A percentile compares a stretch with the other conserved stretches of the same genome.
Evolutionary conservation across 2,113 vertebrate genomes (phyloP).

Genomic region (Lepidothrix coronata): DNA sequence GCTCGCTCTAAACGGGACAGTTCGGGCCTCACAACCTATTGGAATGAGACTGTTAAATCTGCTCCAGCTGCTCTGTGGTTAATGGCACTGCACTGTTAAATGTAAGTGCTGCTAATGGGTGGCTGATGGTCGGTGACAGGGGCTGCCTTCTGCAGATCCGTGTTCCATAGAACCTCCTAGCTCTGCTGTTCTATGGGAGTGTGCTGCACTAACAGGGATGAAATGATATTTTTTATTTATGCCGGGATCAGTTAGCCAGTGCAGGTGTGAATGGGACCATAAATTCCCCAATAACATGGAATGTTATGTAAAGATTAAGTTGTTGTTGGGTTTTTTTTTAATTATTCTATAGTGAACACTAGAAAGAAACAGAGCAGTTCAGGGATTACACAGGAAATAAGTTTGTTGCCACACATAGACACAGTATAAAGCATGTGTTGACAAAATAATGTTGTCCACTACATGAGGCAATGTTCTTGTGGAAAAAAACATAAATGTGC

Average conservation of each 20-base stretch:
- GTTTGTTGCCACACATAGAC: neutral
- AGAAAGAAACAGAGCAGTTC: neutral
- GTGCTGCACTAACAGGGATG: neutral
- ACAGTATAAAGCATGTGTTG: neutral
- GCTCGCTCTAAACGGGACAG: neutral
- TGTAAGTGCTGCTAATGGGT: neutral
- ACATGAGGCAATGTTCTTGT: neutral
- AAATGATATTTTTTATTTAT: neutral
- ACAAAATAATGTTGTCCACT: neutral
- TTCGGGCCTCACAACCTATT: neutral
- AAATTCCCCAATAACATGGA: neutral
- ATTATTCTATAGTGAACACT: neutral
- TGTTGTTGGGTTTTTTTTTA: neutral
- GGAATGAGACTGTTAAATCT: neutral
- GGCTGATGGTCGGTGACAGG: neutral
- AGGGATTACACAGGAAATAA: neutral
- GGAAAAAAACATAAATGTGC: neutral
- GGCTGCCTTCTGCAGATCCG: neutral
- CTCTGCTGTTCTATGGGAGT: neutral
- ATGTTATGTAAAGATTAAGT: neutral
- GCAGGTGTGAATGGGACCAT: neutral
- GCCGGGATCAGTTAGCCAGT: neutral
- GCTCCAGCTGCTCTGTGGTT: neutral
- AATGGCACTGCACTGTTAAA: neutral
- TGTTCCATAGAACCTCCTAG: neutral